phyloP scores from a whole-genome alignment of 2,113 vertebrate species.

The Lepus timidus region DNA sequence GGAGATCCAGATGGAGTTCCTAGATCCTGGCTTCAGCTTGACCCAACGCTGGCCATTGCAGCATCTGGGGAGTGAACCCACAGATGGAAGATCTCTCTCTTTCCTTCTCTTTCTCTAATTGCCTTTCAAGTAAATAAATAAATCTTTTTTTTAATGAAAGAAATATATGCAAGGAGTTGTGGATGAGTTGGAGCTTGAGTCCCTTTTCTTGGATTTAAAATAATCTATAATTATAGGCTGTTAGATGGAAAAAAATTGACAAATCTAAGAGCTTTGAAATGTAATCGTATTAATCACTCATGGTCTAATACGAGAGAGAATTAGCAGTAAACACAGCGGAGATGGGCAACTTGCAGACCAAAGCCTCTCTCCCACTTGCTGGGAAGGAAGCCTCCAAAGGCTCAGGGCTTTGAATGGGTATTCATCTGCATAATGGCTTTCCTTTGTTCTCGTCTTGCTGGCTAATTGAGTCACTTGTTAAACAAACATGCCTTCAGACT shows the following conservation, averaged over 20 bases:
- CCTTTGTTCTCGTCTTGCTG: slow-evolving; percentile 55
- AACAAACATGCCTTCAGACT: slow-evolving; percentile 77
- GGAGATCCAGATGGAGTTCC: no score
- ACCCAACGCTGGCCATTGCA: no score
- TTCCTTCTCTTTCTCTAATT: no score
- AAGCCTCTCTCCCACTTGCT: neutral
- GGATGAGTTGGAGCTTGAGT: slow-evolving; percentile 7
- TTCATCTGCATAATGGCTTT: slow-evolving; percentile 64
- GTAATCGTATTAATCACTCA: slow-evolving; percentile 61
- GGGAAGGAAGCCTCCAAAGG: neutral
- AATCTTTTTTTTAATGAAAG: neutral
- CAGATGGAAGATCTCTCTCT: no score
- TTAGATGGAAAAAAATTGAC: slow-evolving; percentile 52
- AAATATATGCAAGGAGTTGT: neutral
- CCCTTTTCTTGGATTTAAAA: slow-evolving; percentile 61
- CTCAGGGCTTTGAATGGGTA: slow-evolving; percentile 17
- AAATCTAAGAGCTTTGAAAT: slow-evolving; percentile 54
- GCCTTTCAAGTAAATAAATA: no score
- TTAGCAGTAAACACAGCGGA: slow-evolving; percentile 55
- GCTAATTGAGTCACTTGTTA: slow-evolving; percentile 74
- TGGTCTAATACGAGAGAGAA: slow-evolving; percentile 63
- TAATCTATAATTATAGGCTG: slow-evolving; percentile 74
- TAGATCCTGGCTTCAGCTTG: no score
- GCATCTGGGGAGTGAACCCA: no score
- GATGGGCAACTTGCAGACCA: neutral